Percentiles rank a stretch among this genome's conserved stretches.
Evolutionary conservation across 2,888 invertebrate genomes (phyloP).

Genomic region (Drosophila neotestacea): DNA sequence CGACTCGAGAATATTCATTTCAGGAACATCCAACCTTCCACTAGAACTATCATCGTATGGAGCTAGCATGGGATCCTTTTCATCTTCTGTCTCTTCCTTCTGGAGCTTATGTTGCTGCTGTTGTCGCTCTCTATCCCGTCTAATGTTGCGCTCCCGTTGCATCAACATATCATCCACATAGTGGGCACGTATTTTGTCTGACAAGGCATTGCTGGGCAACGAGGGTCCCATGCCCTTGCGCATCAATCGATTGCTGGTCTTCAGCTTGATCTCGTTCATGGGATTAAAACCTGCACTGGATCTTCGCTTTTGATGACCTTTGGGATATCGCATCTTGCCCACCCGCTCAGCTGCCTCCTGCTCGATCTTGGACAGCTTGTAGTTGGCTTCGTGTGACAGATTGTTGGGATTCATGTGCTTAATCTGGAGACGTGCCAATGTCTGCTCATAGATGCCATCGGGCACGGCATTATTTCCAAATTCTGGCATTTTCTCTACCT

Average conservation of each 20-base stretch:
- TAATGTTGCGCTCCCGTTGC: constrained; percentile 47
- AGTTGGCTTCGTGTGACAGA: constrained; percentile 84
- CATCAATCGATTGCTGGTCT: constrained; percentile 82
- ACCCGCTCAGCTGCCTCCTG: constrained; percentile 80
- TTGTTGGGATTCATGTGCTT: constrained; percentile 68
- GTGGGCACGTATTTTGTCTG: constrained; percentile 51
- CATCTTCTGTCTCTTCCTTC: constrained; percentile 1
- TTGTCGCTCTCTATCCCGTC: constrained; percentile 10
- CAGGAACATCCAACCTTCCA: neutral
- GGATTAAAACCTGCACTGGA: constrained; percentile 66
- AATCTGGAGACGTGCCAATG: constrained; percentile 47
- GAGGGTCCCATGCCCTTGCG: constrained; percentile 80
- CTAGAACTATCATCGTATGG: constrained; percentile 10
- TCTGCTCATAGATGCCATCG: constrained; percentile 62
- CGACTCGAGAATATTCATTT: constrained; percentile 18
- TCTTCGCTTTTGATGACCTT: constrained; percentile 45
- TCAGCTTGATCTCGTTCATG: constrained; percentile 81
- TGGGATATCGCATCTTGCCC: constrained; percentile 18
- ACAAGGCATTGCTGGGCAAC: constrained; percentile 78
- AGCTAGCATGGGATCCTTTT: neutral
- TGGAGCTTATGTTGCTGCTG: constrained; percentile 23
- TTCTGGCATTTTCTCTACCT: neutral
- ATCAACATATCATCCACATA: constrained; percentile 61
- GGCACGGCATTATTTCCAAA: constrained; percentile 37
- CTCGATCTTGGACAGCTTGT: constrained; percentile 84